Evolutionary conservation across 2,888 invertebrate genomes (phyloP).

Genomic region (Ophraella communa): DNA sequence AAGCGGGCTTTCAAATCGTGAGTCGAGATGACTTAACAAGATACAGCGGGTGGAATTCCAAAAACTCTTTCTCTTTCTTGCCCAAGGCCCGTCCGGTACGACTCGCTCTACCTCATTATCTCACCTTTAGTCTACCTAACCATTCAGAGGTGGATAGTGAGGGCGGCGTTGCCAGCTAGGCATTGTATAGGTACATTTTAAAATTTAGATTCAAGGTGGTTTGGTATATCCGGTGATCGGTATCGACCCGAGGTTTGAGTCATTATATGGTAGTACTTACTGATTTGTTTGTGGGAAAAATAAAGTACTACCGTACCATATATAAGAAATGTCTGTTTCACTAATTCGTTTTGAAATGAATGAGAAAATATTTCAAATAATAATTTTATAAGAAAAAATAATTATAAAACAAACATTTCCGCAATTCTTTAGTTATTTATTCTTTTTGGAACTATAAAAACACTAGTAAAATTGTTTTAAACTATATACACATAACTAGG

Average conservation of each 20-base stretch:
- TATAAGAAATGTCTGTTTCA: not conserved
- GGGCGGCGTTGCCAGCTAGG: slow-evolving; percentile 25
- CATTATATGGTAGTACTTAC: not conserved
- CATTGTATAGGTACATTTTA: slow-evolving; percentile 17
- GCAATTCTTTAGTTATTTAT: too few relatives aligned
- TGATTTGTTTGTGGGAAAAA: slow-evolving; percentile 1
- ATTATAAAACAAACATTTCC: too few relatives aligned
- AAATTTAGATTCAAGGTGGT: slow-evolving; percentile 24
- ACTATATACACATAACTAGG: too few relatives aligned
- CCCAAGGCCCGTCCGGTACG: slow-evolving; percentile 33
- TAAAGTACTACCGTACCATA: not conserved
- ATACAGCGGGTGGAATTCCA: slow-evolving; percentile 59
- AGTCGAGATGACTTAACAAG: slow-evolving; percentile 60
- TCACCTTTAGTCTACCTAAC: slow-evolving; percentile 58
- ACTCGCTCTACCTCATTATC: slow-evolving; percentile 57
- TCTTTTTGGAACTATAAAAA: too few relatives aligned
- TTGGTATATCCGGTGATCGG: slow-evolving; percentile 14
- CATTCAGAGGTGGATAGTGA: slow-evolving; percentile 45
- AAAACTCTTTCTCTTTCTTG: slow-evolving; percentile 50
- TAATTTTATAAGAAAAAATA: too few relatives aligned
- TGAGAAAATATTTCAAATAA: too few relatives aligned
- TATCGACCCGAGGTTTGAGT: slow-evolving; percentile 7
- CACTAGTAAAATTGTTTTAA: too few relatives aligned
- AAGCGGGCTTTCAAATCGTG: slow-evolving; percentile 49
- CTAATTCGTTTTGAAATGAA: not conserved